Percentiles rank a stretch among this genome's conserved stretches.
phyloP scores from a whole-genome alignment of 2,113 vertebrate genomes.

The Hypomesus transpacificus region DNA sequence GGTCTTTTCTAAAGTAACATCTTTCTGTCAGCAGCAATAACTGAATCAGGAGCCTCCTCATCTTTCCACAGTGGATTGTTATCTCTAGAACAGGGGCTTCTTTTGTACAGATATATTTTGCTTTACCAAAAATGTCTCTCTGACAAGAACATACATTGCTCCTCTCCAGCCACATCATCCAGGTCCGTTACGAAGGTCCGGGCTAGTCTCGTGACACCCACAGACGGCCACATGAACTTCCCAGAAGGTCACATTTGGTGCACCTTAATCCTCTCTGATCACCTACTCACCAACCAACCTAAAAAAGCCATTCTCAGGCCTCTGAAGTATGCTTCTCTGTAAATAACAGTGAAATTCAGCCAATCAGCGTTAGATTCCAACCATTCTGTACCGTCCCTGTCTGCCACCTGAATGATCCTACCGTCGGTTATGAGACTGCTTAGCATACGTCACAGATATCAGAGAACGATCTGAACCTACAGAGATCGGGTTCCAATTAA shows the following conservation, averaged over 20 bases:
- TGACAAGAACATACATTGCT: constrained; percentile 49
- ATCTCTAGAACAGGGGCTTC: constrained; percentile 37
- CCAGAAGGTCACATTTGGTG: not conserved
- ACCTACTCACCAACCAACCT: not conserved
- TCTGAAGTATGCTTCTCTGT: constrained; percentile 5
- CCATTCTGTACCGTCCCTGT: constrained; percentile 51
- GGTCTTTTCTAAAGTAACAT: constrained; percentile 38
- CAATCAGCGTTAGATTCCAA: not conserved
- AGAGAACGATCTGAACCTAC: not conserved
- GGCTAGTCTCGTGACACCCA: not conserved
- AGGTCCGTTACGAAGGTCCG: constrained; percentile 45
- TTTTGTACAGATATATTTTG: constrained; percentile 21
- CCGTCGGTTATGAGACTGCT: constrained; percentile 49
- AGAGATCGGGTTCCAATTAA: constrained; percentile 18
- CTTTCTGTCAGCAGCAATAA: constrained; percentile 48
- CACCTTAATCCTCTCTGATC: not conserved
- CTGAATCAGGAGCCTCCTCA: constrained; percentile 42
- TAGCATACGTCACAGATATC: constrained; percentile 38
- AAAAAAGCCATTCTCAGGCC: constrained; percentile 8
- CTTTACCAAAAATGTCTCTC: constrained; percentile 37
- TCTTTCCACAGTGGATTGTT: constrained; percentile 22
- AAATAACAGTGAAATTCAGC: constrained; percentile 18
- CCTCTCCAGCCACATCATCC: constrained; percentile 45
- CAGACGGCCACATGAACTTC: not conserved
- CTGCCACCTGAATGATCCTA: constrained; percentile 24